Base-by-base conservation (phyloP, 2,888 invertebrate species). In the Strigamia maritima region DNA sequence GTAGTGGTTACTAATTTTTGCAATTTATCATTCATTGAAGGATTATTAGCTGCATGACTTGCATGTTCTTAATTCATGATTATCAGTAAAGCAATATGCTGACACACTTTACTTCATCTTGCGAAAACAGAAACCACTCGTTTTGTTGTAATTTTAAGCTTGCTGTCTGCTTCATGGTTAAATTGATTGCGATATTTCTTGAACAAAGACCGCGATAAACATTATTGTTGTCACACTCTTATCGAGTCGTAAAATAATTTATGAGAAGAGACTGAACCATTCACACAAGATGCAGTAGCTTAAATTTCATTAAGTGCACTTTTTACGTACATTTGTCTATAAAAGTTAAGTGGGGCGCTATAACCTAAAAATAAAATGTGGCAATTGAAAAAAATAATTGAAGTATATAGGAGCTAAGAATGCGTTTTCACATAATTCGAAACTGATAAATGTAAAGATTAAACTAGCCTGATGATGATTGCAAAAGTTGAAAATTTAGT, bases 21-120 rank as follows among this genome's bases (percentile, higher is more conserved):
- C 60, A 19, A 60, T 60, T 60, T 60, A 60, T 60, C 60, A 60
- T 60, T 8, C 60, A 60, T 60, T 60, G 60, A 60, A 8, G 60
- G 60, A 22, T 49, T 60, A 60, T 60, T 60, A 60, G 19, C 60
- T 60, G 19, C 60, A 16, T 60, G 60, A 60, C 60, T 60, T 60
- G n/a, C 60, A 6, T 24, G 22, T 60, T 60, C 6, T 10, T 60
- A 60, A 60, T 60, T 60, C 60, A 22, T 22, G 60, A 60, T 60
- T 24, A 22, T 24, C 60, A 24, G 60, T 10, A 22, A 60, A 8
- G 60, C 22, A 19, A 60, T 7, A 22, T 60, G 60, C 22, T 60
- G 19, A 60, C 60, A 60, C 24, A n/a, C 49, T 49, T 8, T 16
- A 40, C 19, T 19, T 49, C 6, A n/a, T 8, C 7, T 8, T 6